Evolutionary conservation across 2,797 vertebrate species (phyloP), one percentile per base, ranked within the genome.

Genomic region (Adelosebastes latens): DNA sequence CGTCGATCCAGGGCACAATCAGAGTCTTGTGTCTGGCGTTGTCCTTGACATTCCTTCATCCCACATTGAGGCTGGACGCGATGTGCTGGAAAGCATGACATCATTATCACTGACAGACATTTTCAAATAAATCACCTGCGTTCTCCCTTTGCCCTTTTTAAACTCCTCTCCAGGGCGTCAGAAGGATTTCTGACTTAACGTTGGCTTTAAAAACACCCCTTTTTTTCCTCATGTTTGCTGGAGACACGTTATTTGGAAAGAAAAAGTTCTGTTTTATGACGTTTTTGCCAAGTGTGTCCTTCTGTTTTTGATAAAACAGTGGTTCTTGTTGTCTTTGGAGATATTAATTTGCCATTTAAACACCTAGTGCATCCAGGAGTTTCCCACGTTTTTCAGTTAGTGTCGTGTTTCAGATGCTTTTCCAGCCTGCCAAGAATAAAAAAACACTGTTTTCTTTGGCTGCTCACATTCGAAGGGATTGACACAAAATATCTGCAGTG

Each of bases 41-140:
- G 98, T 99, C 98, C 97, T 98, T 98, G 97, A 97, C 97, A 97
- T 97, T 98, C 97, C 96, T 97, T 95, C 95, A 96, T 97, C 97
- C 97, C 96, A 97, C 97, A 96, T 96, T 92, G 95, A 96, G 94
- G 96, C 87, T 97, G 97, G 96, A 97, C 96, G 93, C 93, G 93
- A 96, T 96, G 97, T 96, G 96, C 97, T 97, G 96, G 96, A 97
- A 97, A 96, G 94, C 95, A 96, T 98, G 97, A 98, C 97, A 97
- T 97, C 97, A 98, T 97, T 96, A 97, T 97, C 97, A 95, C 95
- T 95, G 96, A 97, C 96, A 96, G 96, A 96, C 94, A 92, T 95
- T 97, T 90, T 94, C 96, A 97, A 97, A 98, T 98, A 97, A 97
- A 98, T 98, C 97, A 99, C 98, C 98, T 98, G 97, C 94, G 42